Evolutionary conservation across 1,140 invertebrate genomes (phyloP), one percentile per base, ranked within the genome.

Genomic region (Macrosteles quadrilineatus): DNA sequence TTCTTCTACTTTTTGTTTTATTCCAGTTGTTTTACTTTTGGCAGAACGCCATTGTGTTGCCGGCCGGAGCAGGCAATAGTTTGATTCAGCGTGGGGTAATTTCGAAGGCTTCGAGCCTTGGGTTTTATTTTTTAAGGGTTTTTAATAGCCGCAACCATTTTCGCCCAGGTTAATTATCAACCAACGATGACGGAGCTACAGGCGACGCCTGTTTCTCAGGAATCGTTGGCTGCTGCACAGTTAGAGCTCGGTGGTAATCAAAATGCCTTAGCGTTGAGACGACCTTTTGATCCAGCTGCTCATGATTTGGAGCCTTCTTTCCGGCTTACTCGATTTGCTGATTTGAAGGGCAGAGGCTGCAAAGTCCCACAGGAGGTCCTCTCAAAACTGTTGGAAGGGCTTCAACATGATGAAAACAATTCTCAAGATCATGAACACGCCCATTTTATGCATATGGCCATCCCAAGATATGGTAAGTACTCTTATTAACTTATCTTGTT

Each of bases 261-360:
- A 70, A 92, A 92, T 80, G 85, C 90, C 63, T 81, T 92, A 76
- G 90, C 91, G 50, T 78, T 94, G 76, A 88, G 93, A 75, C 87
- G 93, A 78, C 95, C 95, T 75, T 98, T 98, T 81, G 95, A 98
- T 84, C 96, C 96, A 73, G 90, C 92, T 74, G 93, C 93, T 77
- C 95, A 98, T 85, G 96, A 98, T 81, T 88, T 99, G 82, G 95
- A 97, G 80, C 86, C 89, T 25, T 91, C 90, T 83, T 99, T 99
- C 86, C 90, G 96, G 75, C 87, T 99, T 69, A 98, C 97, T 74
- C 90, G 96, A 75, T 98, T 98, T 83, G 94, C 97, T 64, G 96
- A 98, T 83, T 84, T 99, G 74, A 98, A 98, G 89, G 97, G 97
- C 89, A 95, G 97, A 89, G 97, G 98, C 83, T 99, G 97, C 86